Evolutionary conservation across 2,797 vertebrate genomes (phyloP).

Genomic region (Cetoscarus ocellatus): DNA sequence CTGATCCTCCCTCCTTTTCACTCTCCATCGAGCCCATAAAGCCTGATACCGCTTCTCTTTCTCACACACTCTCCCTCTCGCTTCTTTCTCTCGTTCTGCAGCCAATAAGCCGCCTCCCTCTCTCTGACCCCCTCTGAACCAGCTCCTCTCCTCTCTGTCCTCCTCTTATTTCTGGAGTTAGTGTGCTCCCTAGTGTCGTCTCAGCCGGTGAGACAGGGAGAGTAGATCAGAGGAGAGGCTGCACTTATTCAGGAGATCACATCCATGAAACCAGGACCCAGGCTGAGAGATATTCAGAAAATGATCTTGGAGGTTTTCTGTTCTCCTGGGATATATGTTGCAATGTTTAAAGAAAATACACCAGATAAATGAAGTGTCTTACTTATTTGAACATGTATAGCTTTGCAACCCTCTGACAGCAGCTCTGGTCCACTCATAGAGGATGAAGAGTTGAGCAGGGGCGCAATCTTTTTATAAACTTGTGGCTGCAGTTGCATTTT

Average conservation of each 20-base stretch:
- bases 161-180: conserved; percentile 89
- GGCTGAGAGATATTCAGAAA: too few species aligned
- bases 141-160: conserved; percentile 5
- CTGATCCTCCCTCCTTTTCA: conserved; percentile 46
- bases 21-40: conserved; percentile 56
- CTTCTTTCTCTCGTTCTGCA: conserved; percentile 49
- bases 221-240: conserved; percentile 12
- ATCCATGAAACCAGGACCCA: neutral
- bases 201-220: conserved; percentile 25
- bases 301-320: too few species aligned
- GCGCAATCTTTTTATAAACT: too few species aligned
- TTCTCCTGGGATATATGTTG: too few species aligned
- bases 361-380: too few species aligned
- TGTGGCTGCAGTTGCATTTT: too few species aligned
- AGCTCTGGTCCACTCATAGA: too few species aligned
- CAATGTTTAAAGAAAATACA: too few species aligned
- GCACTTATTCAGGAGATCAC: neutral
- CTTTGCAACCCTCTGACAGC: too few species aligned
- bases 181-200: conserved; percentile 95
- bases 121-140: conserved; percentile 6
- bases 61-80: neutral
- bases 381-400: too few species aligned
- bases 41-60: conserved; percentile 34
- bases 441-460: too few species aligned
- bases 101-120: conserved; percentile 35